Percentiles rank a stretch among this genome's conserved stretches.
These are phyloP conservation scores for Palloptera scutellata DNA, from an alignment of 2,888 invertebrate species.

Conservation along the genomic window DNA sequence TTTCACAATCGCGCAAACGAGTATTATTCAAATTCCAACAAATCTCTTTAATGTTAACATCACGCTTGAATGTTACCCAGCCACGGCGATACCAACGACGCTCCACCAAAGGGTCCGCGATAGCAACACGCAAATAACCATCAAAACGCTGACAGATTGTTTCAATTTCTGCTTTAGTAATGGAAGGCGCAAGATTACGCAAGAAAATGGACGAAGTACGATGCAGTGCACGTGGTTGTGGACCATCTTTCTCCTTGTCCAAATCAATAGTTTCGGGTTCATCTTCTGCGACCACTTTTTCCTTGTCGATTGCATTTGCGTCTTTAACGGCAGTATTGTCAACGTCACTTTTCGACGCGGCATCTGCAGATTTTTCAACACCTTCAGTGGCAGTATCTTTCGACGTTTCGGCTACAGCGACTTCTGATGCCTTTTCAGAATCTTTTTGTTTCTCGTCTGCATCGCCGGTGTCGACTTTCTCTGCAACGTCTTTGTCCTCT, in stretches of 20 bases:
- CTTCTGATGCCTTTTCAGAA: background rate
- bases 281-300: constrained; percentile 18
- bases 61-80: constrained; percentile 97
- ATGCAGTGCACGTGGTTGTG: constrained; percentile 79
- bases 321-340: constrained; percentile 52
- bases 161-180: constrained; percentile 97
- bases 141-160: constrained; percentile 91
- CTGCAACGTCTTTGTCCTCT: constrained; percentile 25
- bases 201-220: constrained; percentile 97
- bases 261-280: constrained; percentile 63
- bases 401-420: background rate
- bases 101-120: constrained; percentile 97
- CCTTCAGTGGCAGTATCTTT: constrained; percentile 12
- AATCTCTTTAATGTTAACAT: constrained; percentile 98
- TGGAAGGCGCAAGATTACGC: constrained; percentile 93
- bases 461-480: constrained; percentile 31
- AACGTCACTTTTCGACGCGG: background rate
- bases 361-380: constrained; percentile 15
- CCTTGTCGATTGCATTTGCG: constrained; percentile 48
- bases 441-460: constrained; percentile 41
- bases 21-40: constrained; percentile 99
- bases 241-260: constrained; percentile 64
- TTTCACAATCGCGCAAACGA: constrained; percentile 66
- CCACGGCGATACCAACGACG: constrained; percentile 95
- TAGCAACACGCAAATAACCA: constrained; percentile 93